phyloP scores from a whole-genome alignment of 2,113 vertebrate genomes.

The Forbesichthys papilliferus region DNA sequence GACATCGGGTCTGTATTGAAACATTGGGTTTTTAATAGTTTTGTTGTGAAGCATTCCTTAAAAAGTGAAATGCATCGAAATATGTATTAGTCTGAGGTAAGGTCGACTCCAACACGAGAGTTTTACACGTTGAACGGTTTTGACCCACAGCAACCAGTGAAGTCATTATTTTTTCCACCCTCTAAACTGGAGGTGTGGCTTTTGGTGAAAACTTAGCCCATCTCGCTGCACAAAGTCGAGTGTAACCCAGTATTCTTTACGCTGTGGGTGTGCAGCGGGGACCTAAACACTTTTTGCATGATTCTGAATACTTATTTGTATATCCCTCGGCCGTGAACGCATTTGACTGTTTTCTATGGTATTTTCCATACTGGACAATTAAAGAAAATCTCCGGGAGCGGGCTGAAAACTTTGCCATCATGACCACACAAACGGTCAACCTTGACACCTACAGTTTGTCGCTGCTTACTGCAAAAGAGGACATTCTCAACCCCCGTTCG shows the following conservation, averaged over 20 bases:
- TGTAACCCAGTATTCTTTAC: slow-evolving; percentile 48
- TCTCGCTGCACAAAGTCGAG: slow-evolving; percentile 63
- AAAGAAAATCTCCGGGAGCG: slow-evolving; percentile 56
- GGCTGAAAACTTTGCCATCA: slow-evolving; percentile 63
- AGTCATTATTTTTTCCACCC: slow-evolving; percentile 71
- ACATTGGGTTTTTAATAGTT: too few relatives aligned
- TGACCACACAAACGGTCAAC: slow-evolving; percentile 74
- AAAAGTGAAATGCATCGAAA: neutral
- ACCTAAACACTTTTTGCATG: slow-evolving; percentile 50
- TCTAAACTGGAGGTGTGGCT: slow-evolving; percentile 76
- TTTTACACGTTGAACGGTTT: slow-evolving; percentile 19
- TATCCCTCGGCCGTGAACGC: slow-evolving; percentile 22
- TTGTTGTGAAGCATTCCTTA: too few relatives aligned
- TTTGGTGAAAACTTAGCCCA: slow-evolving; percentile 58
- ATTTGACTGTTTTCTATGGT: slow-evolving; percentile 32
- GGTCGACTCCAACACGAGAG: neutral
- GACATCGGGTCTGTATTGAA: too few relatives aligned
- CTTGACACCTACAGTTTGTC: slow-evolving; percentile 83
- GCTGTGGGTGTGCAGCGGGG: slow-evolving; percentile 54
- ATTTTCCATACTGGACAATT: slow-evolving; percentile 40
- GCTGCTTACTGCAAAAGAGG: slow-evolving; percentile 82
- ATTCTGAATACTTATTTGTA: slow-evolving; percentile 26
- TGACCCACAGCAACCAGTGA: slow-evolving; percentile 46
- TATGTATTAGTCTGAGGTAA: neutral
- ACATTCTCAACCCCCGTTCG: slow-evolving; percentile 80